Base-by-base conservation (phyloP, 2,113 vertebrate species). In the Brienomyrus brachyistius region DNA sequence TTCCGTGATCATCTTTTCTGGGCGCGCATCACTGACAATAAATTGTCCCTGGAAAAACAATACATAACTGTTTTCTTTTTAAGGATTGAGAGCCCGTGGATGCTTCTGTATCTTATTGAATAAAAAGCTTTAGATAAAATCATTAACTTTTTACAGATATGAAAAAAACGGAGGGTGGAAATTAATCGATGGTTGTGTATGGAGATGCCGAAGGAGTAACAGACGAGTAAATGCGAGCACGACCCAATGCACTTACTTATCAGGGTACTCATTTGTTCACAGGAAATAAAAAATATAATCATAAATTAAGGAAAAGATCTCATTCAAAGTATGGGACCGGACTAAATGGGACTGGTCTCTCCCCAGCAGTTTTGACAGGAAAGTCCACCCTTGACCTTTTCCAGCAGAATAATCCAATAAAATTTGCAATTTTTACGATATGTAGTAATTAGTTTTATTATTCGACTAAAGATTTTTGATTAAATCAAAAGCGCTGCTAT, bases 1-100 rank as follows among this genome's bases (percentile, higher is more conserved):
- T 56, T 23, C 1, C 2, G 88, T 31, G 52, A 87, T 91, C 89
- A 50, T 90, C 40, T 52, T 83, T 92, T 90, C 50, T 84, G 86
- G 11, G 51, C 74, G 88, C 48, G 15, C 90, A n/a, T 77, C 51
- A 88, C 89, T 27, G n/a, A 89, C 90, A 90, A 90, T 43, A 83
- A 89, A 89, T 83, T 43, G 74, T 89, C 23, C 40, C 77, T 80
- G 23, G 70, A 5, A 90, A 91, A 89, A 52, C 40, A 51, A 88
- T 89, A 31, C 87, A 23, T 23, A 6, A 43, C 7, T 43, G 31
- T 80, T 80, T 80, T 77, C 70, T 77, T 80, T 80, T 43, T 80
- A 70, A 70, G 62, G 62, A 70, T 31, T 1, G 3, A 1, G 74
- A 5, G 31, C 35, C 35, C 35, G 0, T 40, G 35, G 27, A 35